Base-by-base conservation (phyloP, 2,888 invertebrate species). In the Cerceris rybyensis region DNA sequence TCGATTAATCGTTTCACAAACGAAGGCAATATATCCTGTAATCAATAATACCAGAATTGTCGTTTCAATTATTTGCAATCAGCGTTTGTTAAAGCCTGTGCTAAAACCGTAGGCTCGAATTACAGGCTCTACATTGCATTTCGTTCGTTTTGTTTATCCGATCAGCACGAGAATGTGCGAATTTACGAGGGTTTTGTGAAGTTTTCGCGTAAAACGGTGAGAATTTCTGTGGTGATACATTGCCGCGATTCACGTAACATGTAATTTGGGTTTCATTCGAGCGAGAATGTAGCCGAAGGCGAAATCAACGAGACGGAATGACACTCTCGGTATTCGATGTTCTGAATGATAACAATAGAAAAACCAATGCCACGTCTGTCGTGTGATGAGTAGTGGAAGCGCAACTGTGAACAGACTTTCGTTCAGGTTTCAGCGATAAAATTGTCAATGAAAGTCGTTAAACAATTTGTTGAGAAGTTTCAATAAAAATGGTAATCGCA, bases 331-430 rank as follows among this genome's bases (percentile, higher is more conserved):
- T 42, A 67, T 54, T 61, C 57, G 50, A 70, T 55, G 52, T 70
- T 63, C 50, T 17, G 61, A 49, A 66, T 43, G 64, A 69, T 66
- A 69, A 77, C 70, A 81, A 81, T 81, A 50, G 73, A 61, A 58
- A 67, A 73, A 78, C 42, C 49, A n/a, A 52, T 67, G 67, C 58
- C 70, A n/a, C 52, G 76, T 70, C 66, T 76, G 42, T 66, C 63
- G 66, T 70, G 66, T 59, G 76, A 77, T 76, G 58, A 54, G 14
- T 11, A 60, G 54, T 28, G 28, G 28, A 67, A 69, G 57, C 77
- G 77, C 70, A 78, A 70, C 77, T 61, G 17, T 65, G 77, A 69
- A 69, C 77, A 54, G 61, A 39, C 65, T 78, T 78, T 61, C 46
- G 55, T 64, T 52, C 14, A 14, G 65, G 28, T 70, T 75, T 41